Base-by-base conservation (phyloP, 2,797 vertebrate genomes). In the Squalus acanthias region DNA sequence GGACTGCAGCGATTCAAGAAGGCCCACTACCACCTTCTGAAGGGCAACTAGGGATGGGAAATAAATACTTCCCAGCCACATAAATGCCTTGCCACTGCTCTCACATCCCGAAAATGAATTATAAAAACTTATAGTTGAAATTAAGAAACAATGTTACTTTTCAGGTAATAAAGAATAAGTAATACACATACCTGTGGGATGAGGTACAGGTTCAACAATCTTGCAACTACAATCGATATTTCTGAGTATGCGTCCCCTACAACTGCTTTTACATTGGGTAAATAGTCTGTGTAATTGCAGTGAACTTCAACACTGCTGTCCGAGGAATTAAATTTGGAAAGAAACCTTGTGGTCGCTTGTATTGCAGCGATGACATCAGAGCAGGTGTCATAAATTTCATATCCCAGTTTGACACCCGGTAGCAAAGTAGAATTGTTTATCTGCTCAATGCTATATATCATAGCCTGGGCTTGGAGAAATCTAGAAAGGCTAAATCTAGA, bases 301-400 rank as follows among this genome's bases (percentile, higher is more conserved):
- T 96, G 97, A 96, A 98, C 97, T 96, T 97, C 97, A 76, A 98
- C 95, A 0, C 95, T 96, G 57, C 97, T 97, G 96, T 93, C 93
- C 0, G 98, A 97, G 60, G 97, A 97, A 96, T 97, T 97, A 96
- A 97, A 97, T 95, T 97, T 97, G 96, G 98, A 97, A 82, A 98
- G 97, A 96, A 99, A 97, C 87, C 98, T 97, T 88, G 98, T 97
- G 5, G 98, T 97, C 96, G 98, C 98, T 0, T 98, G 98, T 96
- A 99, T 97, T 1, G 98, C 98, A 9, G 97, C 98, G 96, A 98
- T 98, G 74, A 99, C 98, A 96, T 99, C 98, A 0, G 98, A 97
- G 97, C 99, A 99, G 0, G 98, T 98, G 97, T 99, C 98, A 0
- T 98, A 97, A 97, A 99, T 98, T 96, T 97, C 97, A 39, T 99